A percentile compares a stretch with the other conserved stretches of the same genome.
Evolutionary conservation across 2,797 vertebrate species (phyloP).

Genomic region (Pangasius mekongensis): DNA sequence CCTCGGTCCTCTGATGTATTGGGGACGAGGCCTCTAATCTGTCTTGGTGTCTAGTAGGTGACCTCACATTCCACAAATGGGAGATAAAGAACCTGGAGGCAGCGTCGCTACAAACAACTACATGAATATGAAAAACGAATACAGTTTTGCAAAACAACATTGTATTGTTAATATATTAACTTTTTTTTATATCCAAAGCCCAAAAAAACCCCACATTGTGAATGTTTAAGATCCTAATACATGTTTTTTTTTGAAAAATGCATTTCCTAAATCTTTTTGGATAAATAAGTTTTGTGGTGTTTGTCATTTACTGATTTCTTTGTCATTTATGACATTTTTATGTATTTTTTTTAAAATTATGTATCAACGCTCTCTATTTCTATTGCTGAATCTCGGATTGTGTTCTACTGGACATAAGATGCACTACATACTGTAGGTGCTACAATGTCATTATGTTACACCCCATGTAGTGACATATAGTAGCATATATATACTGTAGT

Average conservation of each 20-base stretch:
- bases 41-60: slow-evolving; percentile 74
- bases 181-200: background rate
- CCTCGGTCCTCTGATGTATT: slow-evolving; percentile 73
- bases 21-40: slow-evolving; percentile 74
- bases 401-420: background rate
- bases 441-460: background rate
- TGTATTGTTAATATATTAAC: background rate
- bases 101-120: slow-evolving; percentile 61
- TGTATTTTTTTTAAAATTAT: too few relatives aligned
- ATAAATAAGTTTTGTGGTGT: background rate
- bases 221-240: background rate
- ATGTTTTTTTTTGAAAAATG: background rate
- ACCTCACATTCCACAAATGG: slow-evolving; percentile 70
- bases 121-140: slow-evolving; percentile 30
- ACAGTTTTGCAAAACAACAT: background rate
- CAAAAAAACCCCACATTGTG: background rate
- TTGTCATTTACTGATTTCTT: background rate
- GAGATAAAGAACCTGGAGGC: slow-evolving; percentile 70
- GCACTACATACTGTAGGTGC: background rate
- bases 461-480: too few relatives aligned
- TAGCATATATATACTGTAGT: background rate
- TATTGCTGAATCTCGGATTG: background rate
- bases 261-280: background rate
- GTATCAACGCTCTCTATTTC: background rate
- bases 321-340: background rate